Conservation (phyloP, 1,140 invertebrate species). For the Thrips palmi region DNA sequence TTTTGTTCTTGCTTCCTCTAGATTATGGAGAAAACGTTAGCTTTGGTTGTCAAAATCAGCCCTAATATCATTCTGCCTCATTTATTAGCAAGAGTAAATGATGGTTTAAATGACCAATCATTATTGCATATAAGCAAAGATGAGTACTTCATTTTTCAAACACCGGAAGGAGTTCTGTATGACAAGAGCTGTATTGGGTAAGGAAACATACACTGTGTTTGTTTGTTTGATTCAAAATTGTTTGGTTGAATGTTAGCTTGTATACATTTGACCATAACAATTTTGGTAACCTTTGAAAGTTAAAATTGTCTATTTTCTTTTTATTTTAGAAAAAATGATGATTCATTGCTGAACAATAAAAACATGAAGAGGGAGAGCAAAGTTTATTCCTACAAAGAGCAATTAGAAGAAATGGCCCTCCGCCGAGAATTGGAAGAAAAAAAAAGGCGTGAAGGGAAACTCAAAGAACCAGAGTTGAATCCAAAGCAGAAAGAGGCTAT, state of each 20-base stretch:
- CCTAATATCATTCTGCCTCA: constrained; percentile 40
- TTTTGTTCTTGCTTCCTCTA: constrained; percentile 17
- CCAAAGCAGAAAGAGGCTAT: constrained; percentile 88
- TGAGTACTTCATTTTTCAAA: constrained; percentile 78
- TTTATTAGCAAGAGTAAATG: constrained; percentile 32
- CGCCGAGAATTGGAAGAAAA: constrained; percentile 85
- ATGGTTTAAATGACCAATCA: constrained; percentile 40
- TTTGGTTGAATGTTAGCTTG: too few relatives aligned
- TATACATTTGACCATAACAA: too few relatives aligned
- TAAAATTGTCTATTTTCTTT: neutral
- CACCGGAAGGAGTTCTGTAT: constrained; percentile 75
- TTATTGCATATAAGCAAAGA: constrained; percentile 59
- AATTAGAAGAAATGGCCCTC: constrained; percentile 83
- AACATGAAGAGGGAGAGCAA: constrained; percentile 94
- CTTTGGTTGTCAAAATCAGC: constrained; percentile 39
- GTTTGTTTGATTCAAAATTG: too few relatives aligned
- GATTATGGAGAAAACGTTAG: constrained; percentile 42
- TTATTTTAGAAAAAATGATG: constrained; percentile 33
- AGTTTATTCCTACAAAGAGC: constrained; percentile 92
- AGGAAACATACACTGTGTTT: too few relatives aligned
- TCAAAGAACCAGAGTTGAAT: constrained; percentile 55
- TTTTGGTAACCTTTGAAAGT: too few relatives aligned
- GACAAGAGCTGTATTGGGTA: too few relatives aligned
- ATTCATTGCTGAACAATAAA: constrained; percentile 40
- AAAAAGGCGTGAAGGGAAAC: constrained; percentile 59